Percentiles rank a stretch among this genome's conserved stretches.
Evolutionary conservation across 2,113 vertebrate genomes (phyloP).

Genomic region (Riparia riparia): DNA sequence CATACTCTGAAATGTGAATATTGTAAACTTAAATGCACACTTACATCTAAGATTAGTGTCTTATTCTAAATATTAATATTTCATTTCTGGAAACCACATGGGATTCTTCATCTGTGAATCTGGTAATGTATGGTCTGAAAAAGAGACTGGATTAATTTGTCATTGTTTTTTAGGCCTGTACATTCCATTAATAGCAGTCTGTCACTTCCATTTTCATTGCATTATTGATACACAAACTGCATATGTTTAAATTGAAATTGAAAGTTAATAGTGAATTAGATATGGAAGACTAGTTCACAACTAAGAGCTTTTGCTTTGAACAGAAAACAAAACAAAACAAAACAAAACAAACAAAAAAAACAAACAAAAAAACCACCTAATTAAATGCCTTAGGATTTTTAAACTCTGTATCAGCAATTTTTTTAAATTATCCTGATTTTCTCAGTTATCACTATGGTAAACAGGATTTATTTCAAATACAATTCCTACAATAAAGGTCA

Average conservation of each 20-base stretch:
- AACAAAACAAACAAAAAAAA: no score
- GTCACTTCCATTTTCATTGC: not conserved
- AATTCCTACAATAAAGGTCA: not conserved
- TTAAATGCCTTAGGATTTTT: not conserved
- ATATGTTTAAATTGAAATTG: not conserved
- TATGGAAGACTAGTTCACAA: not conserved
- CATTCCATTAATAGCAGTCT: not conserved
- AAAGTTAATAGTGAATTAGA: not conserved
- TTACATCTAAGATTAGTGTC: not conserved
- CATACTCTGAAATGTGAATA: not conserved
- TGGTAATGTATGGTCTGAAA: not conserved
- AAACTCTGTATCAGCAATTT: not conserved
- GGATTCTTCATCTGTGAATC: not conserved
- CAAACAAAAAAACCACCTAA: not conserved
- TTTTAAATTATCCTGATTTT: not conserved
- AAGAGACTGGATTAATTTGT: not conserved
- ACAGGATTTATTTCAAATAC: not conserved
- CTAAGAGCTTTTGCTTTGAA: not conserved
- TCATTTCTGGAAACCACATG: not conserved
- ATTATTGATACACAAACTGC: not conserved
- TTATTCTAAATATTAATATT: not conserved
- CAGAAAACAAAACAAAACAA: no score
- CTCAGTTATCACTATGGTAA: not conserved
- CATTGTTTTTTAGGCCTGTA: not conserved
- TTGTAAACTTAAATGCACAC: not conserved